phyloP scores from a whole-genome alignment of 2,113 vertebrate genomes.

The Nothocercus julius region DNA sequence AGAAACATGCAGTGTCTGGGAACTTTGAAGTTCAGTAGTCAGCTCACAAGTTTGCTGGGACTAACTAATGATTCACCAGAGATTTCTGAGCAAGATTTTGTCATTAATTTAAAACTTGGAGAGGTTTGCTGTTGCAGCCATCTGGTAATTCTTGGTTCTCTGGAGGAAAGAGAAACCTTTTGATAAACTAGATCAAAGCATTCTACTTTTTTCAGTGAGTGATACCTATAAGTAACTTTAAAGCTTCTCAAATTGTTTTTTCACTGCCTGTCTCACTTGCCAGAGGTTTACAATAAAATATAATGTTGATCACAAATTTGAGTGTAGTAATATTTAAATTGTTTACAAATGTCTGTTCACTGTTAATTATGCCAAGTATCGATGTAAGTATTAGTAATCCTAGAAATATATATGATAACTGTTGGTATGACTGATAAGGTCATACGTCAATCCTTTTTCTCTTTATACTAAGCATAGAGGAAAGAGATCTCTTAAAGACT shows the following conservation, averaged over 20 bases:
- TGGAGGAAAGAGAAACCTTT: slow-evolving; percentile 54
- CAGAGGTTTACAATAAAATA: not conserved
- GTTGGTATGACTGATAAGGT: not conserved
- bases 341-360: slow-evolving; percentile 41
- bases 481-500: not conserved
- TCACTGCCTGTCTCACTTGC: not conserved
- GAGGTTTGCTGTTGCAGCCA: slow-evolving; percentile 34
- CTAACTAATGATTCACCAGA: slow-evolving; percentile 57
- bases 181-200: slow-evolving; percentile 61
- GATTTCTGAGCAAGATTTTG: slow-evolving; percentile 42
- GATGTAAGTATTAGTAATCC: not conserved
- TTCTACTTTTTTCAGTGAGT: slow-evolving; percentile 26
- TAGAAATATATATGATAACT: not conserved
- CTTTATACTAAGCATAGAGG: not conserved
- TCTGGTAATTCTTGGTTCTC: slow-evolving; percentile 60
- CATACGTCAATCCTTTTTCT: not conserved
- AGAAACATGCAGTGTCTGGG: not conserved
- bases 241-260: not conserved
- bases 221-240: slow-evolving; percentile 31
- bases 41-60: slow-evolving; percentile 22
- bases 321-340: not conserved
- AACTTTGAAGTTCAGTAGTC: slow-evolving; percentile 50
- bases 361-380: not conserved
- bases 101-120: slow-evolving; percentile 38
- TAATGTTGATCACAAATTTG: not conserved